Evolutionary conservation across 2,888 invertebrate genomes (phyloP).

Genomic region (Mantis religiosa): DNA sequence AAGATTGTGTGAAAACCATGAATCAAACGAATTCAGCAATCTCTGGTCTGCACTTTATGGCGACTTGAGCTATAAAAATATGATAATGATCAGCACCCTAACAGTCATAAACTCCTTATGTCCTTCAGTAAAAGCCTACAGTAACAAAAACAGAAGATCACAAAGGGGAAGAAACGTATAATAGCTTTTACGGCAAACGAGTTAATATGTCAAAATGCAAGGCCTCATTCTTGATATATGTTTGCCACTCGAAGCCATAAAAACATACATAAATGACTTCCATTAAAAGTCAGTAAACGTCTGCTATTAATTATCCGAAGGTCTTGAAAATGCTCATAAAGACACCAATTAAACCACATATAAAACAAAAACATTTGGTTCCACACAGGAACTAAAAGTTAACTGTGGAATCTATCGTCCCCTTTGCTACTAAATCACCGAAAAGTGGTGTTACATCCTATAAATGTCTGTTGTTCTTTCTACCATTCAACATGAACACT

Average conservation of each 20-base stretch:
- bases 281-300: neutral
- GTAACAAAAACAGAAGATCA: neutral
- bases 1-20: too few species aligned
- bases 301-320: neutral
- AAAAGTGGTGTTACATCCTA: neutral
- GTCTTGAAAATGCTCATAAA: neutral
- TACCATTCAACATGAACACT: neutral
- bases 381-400: neutral
- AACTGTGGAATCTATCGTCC: neutral
- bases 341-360: neutral
- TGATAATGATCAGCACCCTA: too few species aligned
- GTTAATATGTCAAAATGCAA: neutral
- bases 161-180: neutral
- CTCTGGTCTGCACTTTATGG: too few species aligned
- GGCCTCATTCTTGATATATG: neutral
- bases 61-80: too few species aligned
- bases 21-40: too few species aligned
- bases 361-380: neutral
- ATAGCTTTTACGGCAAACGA: neutral
- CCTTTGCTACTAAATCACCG: neutral
- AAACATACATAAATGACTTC: neutral
- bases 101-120: neutral
- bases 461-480: neutral
- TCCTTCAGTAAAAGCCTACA: neutral
- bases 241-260: neutral